phyloP scores from a whole-genome alignment of 1,140 invertebrate species.

The Drosophila watanabei region DNA sequence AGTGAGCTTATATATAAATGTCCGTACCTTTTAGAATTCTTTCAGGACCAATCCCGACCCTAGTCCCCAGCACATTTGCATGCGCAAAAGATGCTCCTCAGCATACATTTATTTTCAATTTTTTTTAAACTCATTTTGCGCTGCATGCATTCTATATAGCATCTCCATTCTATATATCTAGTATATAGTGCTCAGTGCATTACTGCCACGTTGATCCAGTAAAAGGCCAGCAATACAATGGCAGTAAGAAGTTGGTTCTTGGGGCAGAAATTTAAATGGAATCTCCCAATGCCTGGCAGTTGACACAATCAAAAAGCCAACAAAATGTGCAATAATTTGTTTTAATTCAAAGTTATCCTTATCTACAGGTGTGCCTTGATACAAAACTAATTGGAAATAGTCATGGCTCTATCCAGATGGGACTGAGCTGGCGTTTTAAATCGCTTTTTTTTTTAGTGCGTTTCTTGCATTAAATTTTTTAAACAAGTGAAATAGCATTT shows the following conservation, averaged over 20 bases:
- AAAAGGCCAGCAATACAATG: constrained; percentile 30
- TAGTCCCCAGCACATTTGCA: constrained; percentile 57
- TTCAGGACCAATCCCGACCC: constrained; percentile 17
- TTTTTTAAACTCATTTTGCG: constrained; percentile 65
- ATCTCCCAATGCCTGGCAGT: not conserved
- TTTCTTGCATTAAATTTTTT: constrained; percentile 2
- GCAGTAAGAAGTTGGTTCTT: not conserved
- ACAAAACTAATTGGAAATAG: constrained; percentile 28
- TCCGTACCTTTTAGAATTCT: constrained; percentile 65
- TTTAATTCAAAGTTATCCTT: constrained; percentile 4
- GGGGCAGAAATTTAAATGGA: constrained; percentile 24
- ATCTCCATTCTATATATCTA: constrained; percentile 4
- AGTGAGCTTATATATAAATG: constrained; percentile 23
- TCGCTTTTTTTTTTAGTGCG: too few relatives aligned
- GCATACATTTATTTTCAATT: constrained; percentile 66
- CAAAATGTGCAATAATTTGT: constrained; percentile 18
- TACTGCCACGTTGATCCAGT: constrained; percentile 24
- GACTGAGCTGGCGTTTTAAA: not conserved
- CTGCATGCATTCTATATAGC: constrained; percentile 40
- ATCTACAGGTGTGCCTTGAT: not conserved
- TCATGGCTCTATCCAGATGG: constrained; percentile 3
- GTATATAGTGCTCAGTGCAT: constrained; percentile 14
- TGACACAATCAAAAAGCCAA: constrained; percentile 21
- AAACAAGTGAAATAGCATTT: constrained; percentile 6
- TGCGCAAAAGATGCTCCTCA: constrained; percentile 65